These are phyloP conservation scores for Todus mexicanus DNA, from an alignment of 2,797 vertebrate genomes.

Conservation along the genomic window DNA sequence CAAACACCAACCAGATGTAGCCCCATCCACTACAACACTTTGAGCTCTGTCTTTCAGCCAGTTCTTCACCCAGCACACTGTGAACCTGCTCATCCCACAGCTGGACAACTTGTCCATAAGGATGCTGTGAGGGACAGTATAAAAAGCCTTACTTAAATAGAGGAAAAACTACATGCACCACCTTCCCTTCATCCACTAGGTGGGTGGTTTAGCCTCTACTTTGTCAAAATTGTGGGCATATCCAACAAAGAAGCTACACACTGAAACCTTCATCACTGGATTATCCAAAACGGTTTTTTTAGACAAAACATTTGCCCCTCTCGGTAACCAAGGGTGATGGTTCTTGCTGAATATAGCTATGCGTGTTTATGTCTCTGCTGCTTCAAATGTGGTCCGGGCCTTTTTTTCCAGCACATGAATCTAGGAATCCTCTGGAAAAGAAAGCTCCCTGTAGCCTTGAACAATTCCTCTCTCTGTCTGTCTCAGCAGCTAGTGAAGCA, in stretches of 20 bases:
- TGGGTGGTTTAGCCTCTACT: neutral
- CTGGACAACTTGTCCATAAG: neutral
- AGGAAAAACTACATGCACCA: neutral
- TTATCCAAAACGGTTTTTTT: neutral
- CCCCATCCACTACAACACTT: neutral
- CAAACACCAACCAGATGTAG: neutral
- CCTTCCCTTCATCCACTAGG: neutral
- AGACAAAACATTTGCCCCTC: neutral
- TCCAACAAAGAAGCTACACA: neutral
- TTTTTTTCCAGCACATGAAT: neutral
- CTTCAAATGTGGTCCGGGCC: neutral
- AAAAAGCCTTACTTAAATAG: neutral
- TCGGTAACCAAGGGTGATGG: neutral
- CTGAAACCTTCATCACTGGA: neutral
- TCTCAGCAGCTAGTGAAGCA: neutral
- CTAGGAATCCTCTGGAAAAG: neutral
- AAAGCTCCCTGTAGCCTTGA: neutral
- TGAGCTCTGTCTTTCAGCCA: neutral
- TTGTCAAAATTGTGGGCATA: neutral
- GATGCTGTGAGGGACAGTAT: neutral
- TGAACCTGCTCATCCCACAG: neutral
- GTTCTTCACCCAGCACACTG: neutral
- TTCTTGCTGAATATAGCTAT: neutral
- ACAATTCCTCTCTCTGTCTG: neutral
- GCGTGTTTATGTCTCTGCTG: neutral